These are phyloP conservation scores for Oreocharis arfaki DNA, from an alignment of 2,113 vertebrate species.

Conservation along the genomic window DNA sequence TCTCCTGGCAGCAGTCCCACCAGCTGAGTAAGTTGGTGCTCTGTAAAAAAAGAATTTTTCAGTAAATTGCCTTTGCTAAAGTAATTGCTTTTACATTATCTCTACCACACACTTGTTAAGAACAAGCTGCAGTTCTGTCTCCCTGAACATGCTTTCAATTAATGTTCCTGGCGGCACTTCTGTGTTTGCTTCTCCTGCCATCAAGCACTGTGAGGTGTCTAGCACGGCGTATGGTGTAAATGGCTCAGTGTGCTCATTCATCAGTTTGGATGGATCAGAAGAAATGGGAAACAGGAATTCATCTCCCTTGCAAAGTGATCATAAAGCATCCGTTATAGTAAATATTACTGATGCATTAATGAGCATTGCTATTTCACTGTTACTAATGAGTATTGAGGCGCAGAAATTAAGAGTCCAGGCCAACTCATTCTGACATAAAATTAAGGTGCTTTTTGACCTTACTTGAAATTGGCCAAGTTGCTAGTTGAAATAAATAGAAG, in stretches of 20 bases:
- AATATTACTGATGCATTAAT: neutral
- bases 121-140: neutral
- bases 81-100: constrained; percentile 60
- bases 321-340: neutral
- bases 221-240: neutral
- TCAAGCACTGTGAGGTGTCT: neutral
- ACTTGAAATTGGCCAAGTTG: neutral
- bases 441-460: neutral
- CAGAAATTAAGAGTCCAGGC: neutral
- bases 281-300: neutral
- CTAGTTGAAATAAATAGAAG: neutral
- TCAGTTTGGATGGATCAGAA: neutral
- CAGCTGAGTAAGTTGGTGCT: neutral
- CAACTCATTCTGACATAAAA: neutral
- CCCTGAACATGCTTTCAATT: constrained; percentile 4
- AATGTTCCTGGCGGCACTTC: neutral
- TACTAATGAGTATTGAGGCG: neutral
- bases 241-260: neutral
- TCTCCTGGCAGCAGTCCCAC: neutral
- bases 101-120: neutral
- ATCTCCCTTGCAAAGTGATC: neutral
- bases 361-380: neutral
- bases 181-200: neutral
- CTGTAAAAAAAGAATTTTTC: neutral
- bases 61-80: constrained; percentile 30